Percentiles rank a stretch among this genome's conserved stretches.
Conservation (phyloP, 2,797 vertebrate species). For the Catharus ustulatus region DNA sequence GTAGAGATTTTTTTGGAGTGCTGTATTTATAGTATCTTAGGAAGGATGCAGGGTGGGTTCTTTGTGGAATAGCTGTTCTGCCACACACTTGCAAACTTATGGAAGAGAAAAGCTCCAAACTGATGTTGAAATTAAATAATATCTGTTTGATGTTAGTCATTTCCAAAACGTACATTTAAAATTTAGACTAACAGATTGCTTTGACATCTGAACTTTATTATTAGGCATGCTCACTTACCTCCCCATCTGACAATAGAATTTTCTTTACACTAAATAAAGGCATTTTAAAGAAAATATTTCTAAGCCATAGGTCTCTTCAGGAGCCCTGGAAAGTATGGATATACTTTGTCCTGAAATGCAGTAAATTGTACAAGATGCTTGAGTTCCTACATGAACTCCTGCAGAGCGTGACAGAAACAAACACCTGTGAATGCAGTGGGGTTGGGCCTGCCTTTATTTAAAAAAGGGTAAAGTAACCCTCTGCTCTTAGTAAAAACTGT, state of each 20-base stretch:
- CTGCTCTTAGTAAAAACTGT: neutral
- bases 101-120: neutral
- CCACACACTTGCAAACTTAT: neutral
- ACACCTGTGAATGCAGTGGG: neutral
- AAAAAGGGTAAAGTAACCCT: neutral
- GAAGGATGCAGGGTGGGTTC: neutral
- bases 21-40: conserved; percentile 14
- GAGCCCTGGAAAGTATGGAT: neutral
- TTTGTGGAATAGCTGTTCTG: neutral
- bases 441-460: neutral
- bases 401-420: neutral
- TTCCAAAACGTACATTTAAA: neutral
- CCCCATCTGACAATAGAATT: neutral
- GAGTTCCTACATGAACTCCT: neutral
- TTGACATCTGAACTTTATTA: neutral
- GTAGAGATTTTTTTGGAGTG: neutral
- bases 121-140: neutral
- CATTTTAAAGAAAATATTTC: neutral
- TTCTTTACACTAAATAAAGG: neutral
- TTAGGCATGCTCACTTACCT: neutral
- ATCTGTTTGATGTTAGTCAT: neutral
- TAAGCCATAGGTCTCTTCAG: neutral
- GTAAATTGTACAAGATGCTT: neutral
- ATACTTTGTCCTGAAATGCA: neutral
- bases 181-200: neutral